A percentile compares a stretch with the other conserved stretches of the same genome.
Evolutionary conservation across 2,113 vertebrate species (phyloP).

Genomic region (Theristicus caerulescens): DNA sequence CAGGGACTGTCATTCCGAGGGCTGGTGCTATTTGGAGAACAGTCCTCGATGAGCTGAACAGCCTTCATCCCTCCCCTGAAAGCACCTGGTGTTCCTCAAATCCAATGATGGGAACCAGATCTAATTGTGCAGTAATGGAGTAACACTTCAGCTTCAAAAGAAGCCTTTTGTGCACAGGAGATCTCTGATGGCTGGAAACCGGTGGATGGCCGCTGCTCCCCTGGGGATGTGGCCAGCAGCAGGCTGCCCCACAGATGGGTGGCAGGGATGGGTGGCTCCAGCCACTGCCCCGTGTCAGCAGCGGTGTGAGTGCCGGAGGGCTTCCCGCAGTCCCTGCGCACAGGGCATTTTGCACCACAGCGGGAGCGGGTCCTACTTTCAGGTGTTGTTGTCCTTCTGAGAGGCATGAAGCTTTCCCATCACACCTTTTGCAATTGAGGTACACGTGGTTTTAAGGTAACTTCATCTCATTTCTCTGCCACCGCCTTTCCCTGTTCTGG

Average conservation of each 20-base stretch:
- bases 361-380: neutral
- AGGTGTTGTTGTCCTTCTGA: neutral
- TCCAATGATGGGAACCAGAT: constrained; percentile 19
- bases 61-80: neutral
- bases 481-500: neutral
- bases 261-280: constrained; percentile 55
- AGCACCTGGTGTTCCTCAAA: neutral
- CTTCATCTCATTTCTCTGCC: neutral
- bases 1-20: neutral
- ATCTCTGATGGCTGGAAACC: constrained; percentile 55
- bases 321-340: constrained; percentile 11
- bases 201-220: constrained; percentile 44
- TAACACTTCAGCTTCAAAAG: constrained; percentile 63
- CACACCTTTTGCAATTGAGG: neutral
- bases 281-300: constrained; percentile 59
- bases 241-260: neutral
- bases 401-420: neutral
- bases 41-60: neutral
- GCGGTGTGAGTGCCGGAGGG: constrained; percentile 84
- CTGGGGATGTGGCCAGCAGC: constrained; percentile 5
- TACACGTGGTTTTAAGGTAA: neutral
- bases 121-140: constrained; percentile 28
- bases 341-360: constrained; percentile 29
- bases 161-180: constrained; percentile 64
- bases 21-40: neutral